phyloP scores from a whole-genome alignment of 2,113 vertebrate genomes.

The Helogale parvula region DNA sequence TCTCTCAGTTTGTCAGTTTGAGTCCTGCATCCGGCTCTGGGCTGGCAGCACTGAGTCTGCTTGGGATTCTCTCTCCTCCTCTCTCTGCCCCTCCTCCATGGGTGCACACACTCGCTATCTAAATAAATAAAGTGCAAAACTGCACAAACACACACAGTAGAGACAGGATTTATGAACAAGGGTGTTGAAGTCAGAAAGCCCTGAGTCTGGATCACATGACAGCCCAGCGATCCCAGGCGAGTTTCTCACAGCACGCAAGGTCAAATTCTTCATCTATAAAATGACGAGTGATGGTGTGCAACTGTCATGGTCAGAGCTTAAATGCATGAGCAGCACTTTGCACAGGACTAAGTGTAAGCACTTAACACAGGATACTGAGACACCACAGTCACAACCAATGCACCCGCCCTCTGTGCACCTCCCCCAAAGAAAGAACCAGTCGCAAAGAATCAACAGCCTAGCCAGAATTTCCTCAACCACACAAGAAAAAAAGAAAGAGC shows the following conservation, averaged over 20 bases:
- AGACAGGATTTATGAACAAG: background rate
- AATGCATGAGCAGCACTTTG: background rate
- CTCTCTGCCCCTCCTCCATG: no score
- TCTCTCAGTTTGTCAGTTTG: no score
- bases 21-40: no score
- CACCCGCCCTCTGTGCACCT: background rate
- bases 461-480: background rate
- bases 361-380: background rate
- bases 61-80: no score
- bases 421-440: background rate
- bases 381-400: background rate
- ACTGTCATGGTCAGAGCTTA: no score
- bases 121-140: background rate
- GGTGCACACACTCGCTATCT: no score
- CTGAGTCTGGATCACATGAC: background rate
- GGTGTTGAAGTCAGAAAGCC: background rate
- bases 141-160: background rate
- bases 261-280: background rate
- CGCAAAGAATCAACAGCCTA: background rate
- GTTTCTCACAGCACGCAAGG: background rate
- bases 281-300: background rate
- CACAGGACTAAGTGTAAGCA: background rate
- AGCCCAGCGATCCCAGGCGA: background rate
- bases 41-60: no score
- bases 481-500: background rate